Evolutionary conservation across 2,888 invertebrate genomes (phyloP).

Genomic region (Pandemis heparana): DNA sequence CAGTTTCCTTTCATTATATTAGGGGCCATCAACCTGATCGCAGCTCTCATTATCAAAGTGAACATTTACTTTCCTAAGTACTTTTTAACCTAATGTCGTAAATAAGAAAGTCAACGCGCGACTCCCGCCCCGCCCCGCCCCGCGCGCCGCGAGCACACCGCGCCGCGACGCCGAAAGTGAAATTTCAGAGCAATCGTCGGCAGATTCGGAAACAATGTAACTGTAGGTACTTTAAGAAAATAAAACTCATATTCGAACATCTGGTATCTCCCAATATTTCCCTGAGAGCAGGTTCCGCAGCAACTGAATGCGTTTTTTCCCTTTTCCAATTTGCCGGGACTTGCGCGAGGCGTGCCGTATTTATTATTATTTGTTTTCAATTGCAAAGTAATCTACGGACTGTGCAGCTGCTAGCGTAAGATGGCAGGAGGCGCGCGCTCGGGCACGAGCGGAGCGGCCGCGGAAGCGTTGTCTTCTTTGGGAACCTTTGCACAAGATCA

Average conservation of each 20-base stretch:
- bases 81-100: background rate
- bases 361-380: slow-evolving; percentile 85
- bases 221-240: slow-evolving; percentile 57
- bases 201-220: slow-evolving; percentile 51
- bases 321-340: slow-evolving; percentile 76
- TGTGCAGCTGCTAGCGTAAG: slow-evolving; percentile 73
- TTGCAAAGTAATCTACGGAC: slow-evolving; percentile 82
- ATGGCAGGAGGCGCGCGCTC: slow-evolving; percentile 51
- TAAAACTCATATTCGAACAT: slow-evolving; percentile 72
- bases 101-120: slow-evolving; percentile 1
- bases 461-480: background rate
- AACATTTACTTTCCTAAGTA: background rate
- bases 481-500: no score
- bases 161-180: slow-evolving; percentile 14
- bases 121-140: background rate
- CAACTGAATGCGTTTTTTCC: slow-evolving; percentile 62
- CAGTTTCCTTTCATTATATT: no score
- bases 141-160: background rate
- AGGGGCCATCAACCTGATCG: background rate
- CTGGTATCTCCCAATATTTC: slow-evolving; percentile 73
- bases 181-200: slow-evolving; percentile 27
- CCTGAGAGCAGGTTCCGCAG: slow-evolving; percentile 53
- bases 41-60: background rate
- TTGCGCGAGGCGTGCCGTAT: slow-evolving; percentile 71
- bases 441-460: slow-evolving; percentile 20